A percentile compares a stretch with the other conserved stretches of the same genome.
Evolutionary conservation across 2,797 vertebrate species (phyloP).

Genomic region (Manis crassicaudata): DNA sequence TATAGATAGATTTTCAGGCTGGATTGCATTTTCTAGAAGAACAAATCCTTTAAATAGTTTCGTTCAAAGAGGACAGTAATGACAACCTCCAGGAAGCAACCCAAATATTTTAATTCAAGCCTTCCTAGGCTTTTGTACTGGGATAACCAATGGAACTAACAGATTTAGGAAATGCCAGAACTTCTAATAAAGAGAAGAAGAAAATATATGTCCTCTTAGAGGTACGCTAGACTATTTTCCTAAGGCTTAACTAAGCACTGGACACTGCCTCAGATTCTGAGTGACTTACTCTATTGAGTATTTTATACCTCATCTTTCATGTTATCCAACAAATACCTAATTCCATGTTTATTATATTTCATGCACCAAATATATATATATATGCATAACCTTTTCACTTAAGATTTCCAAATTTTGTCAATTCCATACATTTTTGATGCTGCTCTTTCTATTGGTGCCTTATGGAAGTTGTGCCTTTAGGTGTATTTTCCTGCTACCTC

Average conservation of each 20-base stretch:
- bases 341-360: not conserved
- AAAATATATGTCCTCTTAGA: not conserved
- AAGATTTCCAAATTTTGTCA: not conserved
- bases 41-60: constrained; percentile 60
- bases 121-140: constrained; percentile 68
- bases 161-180: constrained; percentile 44
- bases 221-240: not conserved
- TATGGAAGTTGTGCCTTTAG: constrained; percentile 12
- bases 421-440: not conserved
- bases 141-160: constrained; percentile 69
- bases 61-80: constrained; percentile 77
- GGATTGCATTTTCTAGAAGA: constrained; percentile 25
- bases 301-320: not conserved
- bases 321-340: not conserved
- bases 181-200: not conserved
- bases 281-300: not conserved
- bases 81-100: constrained; percentile 70
- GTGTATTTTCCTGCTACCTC: not conserved
- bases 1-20: constrained; percentile 25
- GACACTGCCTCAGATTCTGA: constrained; percentile 24
- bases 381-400: constrained; percentile 31
- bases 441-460: not conserved
- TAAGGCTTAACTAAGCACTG: constrained; percentile 2
- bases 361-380: not conserved
- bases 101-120: constrained; percentile 72